Percentiles rank a stretch among this genome's conserved stretches.
phyloP scores from a whole-genome alignment of 1,140 invertebrate species.

The Onthophagus taurus region DNA sequence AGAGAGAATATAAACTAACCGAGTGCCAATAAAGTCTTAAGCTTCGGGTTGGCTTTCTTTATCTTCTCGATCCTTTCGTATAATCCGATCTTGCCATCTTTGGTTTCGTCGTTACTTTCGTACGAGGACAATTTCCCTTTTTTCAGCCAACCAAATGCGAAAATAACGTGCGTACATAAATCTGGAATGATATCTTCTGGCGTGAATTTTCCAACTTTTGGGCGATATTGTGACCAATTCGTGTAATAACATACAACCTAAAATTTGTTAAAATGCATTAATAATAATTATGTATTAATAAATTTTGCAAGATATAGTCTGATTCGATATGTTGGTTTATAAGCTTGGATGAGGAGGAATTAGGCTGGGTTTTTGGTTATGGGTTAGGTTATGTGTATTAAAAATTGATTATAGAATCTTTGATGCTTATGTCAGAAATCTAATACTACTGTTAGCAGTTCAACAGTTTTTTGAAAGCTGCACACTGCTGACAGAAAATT shows the following conservation, averaged over 20 bases:
- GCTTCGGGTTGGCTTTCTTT: slow-evolving; percentile 80
- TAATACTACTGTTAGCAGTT: no score
- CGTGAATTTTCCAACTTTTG: slow-evolving; percentile 84
- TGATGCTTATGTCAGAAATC: no score
- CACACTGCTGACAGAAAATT: no score
- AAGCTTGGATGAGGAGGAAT: neutral
- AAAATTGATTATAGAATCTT: no score
- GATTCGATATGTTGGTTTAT: no score
- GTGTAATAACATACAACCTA: slow-evolving; percentile 92
- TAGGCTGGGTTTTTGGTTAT: no score
- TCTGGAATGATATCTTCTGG: slow-evolving; percentile 93
- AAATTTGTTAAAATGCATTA: slow-evolving; percentile 19
- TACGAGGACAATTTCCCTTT: slow-evolving; percentile 87
- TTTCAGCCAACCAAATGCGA: slow-evolving; percentile 94
- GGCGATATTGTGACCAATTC: slow-evolving; percentile 94
- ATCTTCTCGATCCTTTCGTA: slow-evolving; percentile 76
- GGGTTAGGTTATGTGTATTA: no score
- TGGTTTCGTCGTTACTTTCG: slow-evolving; percentile 86
- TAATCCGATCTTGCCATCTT: slow-evolving; percentile 80
- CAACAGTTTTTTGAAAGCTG: no score
- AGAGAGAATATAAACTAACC: slow-evolving; percentile 48
- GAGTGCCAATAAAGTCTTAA: slow-evolving; percentile 82
- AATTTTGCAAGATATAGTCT: no score
- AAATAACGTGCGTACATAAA: slow-evolving; percentile 92
- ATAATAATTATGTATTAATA: neutral